Evolutionary conservation across 2,888 invertebrate species (phyloP).

Genomic region (Sarcophaga carnaria): DNA sequence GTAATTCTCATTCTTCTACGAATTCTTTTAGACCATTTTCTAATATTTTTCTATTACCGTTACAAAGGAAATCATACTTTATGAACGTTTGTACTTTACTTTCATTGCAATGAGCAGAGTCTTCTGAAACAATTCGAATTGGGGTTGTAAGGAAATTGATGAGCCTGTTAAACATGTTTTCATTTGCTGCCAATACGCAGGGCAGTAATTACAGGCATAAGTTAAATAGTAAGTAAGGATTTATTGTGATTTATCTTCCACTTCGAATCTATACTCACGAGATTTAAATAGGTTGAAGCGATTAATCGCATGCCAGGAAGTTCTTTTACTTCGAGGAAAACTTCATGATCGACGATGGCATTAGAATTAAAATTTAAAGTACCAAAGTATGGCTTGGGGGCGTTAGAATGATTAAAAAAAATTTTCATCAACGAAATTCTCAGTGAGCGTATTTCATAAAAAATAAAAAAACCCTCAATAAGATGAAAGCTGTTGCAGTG

Average conservation of each 20-base stretch:
- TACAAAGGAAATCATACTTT: conserved; percentile 30
- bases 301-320: too few relatives aligned
- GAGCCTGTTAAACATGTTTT: conserved; percentile 3
- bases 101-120: neutral
- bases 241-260: neutral
- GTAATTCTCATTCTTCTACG: neutral
- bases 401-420: too few relatives aligned
- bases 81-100: neutral
- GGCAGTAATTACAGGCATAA: neutral
- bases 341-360: too few relatives aligned
- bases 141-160: conserved; percentile 18
- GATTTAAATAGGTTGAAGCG: too few relatives aligned
- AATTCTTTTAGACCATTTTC: neutral
- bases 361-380: too few relatives aligned
- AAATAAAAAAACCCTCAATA: too few relatives aligned
- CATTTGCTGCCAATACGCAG: neutral
- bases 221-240: neutral
- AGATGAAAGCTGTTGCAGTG: too few relatives aligned
- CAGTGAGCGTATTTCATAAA: too few relatives aligned
- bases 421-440: too few relatives aligned
- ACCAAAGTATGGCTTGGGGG: too few relatives aligned
- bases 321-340: too few relatives aligned
- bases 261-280: neutral
- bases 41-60: conserved; percentile 10
- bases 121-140: neutral